Percentiles rank a stretch among this genome's conserved stretches.
These are phyloP conservation scores for chimpanzee (Pan troglodytes) DNA, from an alignment of 2,113 vertebrate species.

Conservation along the genomic window DNA sequence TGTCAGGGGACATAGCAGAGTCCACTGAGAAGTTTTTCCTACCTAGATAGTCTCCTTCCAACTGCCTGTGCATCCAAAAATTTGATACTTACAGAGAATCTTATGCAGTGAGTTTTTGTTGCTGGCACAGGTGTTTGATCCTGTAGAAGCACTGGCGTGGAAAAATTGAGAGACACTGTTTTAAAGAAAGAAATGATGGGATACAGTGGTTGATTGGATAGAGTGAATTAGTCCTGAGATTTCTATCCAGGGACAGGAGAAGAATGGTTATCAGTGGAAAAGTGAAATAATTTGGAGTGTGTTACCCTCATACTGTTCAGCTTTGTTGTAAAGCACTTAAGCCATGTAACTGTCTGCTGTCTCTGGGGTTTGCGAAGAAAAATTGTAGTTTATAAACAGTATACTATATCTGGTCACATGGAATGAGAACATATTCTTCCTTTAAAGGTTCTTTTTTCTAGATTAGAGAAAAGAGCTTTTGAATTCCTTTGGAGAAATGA, in stretches of 20 bases:
- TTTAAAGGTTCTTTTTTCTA: constrained; percentile 12
- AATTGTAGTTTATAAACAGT: constrained; percentile 28
- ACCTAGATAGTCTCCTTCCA: background rate
- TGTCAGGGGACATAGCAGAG: background rate
- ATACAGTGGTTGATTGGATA: background rate
- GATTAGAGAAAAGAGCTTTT: constrained; percentile 30
- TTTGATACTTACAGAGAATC: background rate
- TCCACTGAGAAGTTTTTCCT: background rate
- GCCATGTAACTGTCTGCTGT: background rate
- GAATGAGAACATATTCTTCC: constrained; percentile 23
- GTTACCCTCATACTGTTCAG: background rate
- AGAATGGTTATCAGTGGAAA: background rate
- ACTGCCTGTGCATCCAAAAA: background rate
- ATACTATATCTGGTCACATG: background rate
- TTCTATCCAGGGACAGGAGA: background rate
- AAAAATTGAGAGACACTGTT: constrained; percentile 36
- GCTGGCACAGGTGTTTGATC: background rate
- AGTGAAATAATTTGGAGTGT: background rate
- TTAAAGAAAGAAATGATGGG: constrained; percentile 33
- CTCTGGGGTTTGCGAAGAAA: constrained; percentile 16
- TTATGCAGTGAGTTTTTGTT: background rate
- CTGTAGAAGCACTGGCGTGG: background rate
- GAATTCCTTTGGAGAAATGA: background rate
- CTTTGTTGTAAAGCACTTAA: constrained; percentile 23
- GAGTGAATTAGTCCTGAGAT: constrained; percentile 20